A percentile compares a stretch with the other conserved stretches of the same genome.
Conservation (phyloP, 2,113 vertebrate genomes). For the Bombycilla garrulus region DNA sequence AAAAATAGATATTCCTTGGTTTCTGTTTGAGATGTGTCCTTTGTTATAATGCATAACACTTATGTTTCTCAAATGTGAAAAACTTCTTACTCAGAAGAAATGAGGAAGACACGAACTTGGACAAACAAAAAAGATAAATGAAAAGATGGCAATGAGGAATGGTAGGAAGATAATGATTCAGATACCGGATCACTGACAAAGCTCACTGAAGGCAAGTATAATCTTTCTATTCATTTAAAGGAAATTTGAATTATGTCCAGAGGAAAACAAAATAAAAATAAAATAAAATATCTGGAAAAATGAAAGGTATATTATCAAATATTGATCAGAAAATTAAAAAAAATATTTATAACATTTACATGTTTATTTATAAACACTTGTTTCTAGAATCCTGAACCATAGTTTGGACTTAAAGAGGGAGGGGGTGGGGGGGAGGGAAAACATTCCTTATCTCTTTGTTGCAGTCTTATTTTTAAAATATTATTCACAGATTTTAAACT, state of each 20-base stretch:
- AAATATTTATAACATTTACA: neutral
- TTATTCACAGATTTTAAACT: neutral
- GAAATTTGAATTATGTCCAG: neutral
- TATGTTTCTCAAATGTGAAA: neutral
- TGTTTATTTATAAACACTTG: neutral
- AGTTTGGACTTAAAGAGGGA: neutral
- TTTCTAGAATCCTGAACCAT: neutral
- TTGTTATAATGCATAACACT: neutral
- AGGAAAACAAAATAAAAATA: neutral
- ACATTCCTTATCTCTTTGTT: neutral
- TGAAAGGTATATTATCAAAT: neutral
- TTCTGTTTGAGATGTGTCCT: neutral
- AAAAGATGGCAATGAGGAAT: neutral
- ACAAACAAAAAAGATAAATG: neutral
- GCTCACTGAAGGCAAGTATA: neutral
- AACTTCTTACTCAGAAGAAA: neutral
- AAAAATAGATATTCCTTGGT: neutral
- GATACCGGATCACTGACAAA: neutral
- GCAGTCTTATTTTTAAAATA: neutral
- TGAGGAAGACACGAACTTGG: neutral
- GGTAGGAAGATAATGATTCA: neutral
- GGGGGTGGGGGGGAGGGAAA: fast-evolving
- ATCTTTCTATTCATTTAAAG: neutral
- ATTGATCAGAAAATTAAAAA: neutral
- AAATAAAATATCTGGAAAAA: neutral